Evolutionary conservation across 2,113 vertebrate genomes (phyloP), one percentile per base, ranked within the genome.

Genomic region (Paradoxurus hermaphroditus): DNA sequence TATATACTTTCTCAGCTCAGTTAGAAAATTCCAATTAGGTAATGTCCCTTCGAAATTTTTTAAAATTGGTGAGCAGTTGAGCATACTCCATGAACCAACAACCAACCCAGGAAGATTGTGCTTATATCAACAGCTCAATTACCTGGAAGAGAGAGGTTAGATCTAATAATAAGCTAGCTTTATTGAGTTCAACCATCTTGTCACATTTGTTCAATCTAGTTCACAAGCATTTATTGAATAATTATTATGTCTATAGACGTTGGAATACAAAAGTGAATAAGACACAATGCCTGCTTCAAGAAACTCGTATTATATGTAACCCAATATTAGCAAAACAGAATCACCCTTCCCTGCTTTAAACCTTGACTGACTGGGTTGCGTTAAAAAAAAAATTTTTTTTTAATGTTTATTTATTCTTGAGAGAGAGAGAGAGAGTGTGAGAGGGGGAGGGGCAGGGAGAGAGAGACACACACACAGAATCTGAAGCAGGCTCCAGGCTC

Each of bases 21-120:
- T 14, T 78, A 91, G 63, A 16, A 95, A 91, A 87, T 95, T 93
- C 31, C 39, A 91, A 16, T 81, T 94, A 78, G 65, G 62, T 96
- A 95, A 68, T 84, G 3, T 70, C 16, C 11, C 67, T 86, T 94
- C n/a, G 88, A 36, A 81, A 39, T 81, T 56, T 90, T 86, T 81
- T 7, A 90, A 89, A 94, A 95, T 68, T 95, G 9, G 1, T 90
- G 36, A 93, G 31, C 79, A 82, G 83, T 93, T 96, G 72, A 41
- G 15, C 75, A 82, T 4, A 86, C 14, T 93, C 36, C 44, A 10
- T 86, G 41, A 94, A 46, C n/a, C 95, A 91, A 79, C 94, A 92
- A 81, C 70, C 41, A 81, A 18, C 34, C 49, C 91, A 63, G 86
- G 36, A 96, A 79, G 23, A 56, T 27, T 91, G 6, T 88, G 53